Percentiles rank a stretch among this genome's conserved stretches.
Evolutionary conservation across 2,797 vertebrate genomes (phyloP).

Genomic region (Anisognathus igniventris): DNA sequence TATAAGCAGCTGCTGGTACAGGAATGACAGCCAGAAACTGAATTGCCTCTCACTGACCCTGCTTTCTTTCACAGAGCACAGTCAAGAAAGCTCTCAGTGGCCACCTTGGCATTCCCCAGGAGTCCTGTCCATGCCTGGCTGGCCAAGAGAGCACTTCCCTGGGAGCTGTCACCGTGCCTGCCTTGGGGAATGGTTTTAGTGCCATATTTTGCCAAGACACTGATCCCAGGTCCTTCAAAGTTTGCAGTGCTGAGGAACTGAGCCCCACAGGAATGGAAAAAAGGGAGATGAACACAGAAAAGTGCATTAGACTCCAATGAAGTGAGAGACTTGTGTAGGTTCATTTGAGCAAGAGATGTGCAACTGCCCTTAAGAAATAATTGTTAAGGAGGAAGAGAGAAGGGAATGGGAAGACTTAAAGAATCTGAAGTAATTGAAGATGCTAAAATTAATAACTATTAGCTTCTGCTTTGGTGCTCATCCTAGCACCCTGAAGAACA

Average conservation of each 20-base stretch:
- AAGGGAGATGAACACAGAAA: background rate
- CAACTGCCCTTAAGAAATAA: background rate
- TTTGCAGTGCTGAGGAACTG: background rate
- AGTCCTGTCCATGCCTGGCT: accelerated
- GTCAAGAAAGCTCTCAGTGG: background rate
- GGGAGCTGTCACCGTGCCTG: background rate
- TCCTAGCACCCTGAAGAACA: constrained; percentile 3
- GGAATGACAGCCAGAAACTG: background rate
- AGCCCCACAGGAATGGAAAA: background rate
- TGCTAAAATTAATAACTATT: background rate
- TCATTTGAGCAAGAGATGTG: background rate
- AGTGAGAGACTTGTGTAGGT: background rate
- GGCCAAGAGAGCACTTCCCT: background rate
- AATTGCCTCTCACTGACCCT: accelerated
- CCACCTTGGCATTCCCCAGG: accelerated
- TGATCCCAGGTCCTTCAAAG: background rate
- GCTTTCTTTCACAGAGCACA: background rate
- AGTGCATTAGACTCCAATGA: background rate
- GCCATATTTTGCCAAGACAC: background rate
- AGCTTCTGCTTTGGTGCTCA: constrained; percentile 32
- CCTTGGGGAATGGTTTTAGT: background rate
- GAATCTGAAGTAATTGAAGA: background rate
- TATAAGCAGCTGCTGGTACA: background rate
- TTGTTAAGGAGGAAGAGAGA: background rate
- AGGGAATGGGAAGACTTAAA: background rate